Conservation (phyloP, 2,113 vertebrate genomes). For the Dicentrarchus labrax region DNA sequence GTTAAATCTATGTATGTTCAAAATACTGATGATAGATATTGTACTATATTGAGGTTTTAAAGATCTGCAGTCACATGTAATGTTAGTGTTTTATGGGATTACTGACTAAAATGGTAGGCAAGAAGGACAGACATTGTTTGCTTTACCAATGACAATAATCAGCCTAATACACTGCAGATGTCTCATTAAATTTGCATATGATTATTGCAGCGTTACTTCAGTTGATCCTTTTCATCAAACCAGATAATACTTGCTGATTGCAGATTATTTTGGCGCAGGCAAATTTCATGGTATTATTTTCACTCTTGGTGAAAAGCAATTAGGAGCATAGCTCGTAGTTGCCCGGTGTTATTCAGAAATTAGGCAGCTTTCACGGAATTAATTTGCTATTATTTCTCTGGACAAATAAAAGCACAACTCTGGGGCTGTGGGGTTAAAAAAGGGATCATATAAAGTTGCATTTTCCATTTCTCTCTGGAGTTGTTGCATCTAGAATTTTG, state of each 20-base stretch:
- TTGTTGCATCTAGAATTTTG: background rate
- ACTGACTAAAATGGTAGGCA: slow-evolving; percentile 36
- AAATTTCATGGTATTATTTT: slow-evolving; percentile 68
- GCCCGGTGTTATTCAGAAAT: slow-evolving; percentile 59
- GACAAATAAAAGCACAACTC: slow-evolving; percentile 10
- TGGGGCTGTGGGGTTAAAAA: slow-evolving; percentile 1
- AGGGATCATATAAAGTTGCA: background rate
- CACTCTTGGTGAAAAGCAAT: slow-evolving; percentile 66
- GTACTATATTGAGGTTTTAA: slow-evolving; percentile 31
- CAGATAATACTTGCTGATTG: slow-evolving; percentile 78
- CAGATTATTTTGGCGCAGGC: slow-evolving; percentile 64
- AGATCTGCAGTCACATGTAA: background rate
- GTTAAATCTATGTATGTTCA: slow-evolving; percentile 15
- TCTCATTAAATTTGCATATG: slow-evolving; percentile 71
- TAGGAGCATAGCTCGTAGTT: slow-evolving; percentile 52
- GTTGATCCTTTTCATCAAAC: slow-evolving; percentile 73
- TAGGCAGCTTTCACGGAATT: slow-evolving; percentile 42
- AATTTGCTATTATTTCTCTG: slow-evolving; percentile 34
- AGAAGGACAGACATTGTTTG: slow-evolving; percentile 58
- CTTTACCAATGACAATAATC: slow-evolving; percentile 61
- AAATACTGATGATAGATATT: slow-evolving; percentile 23
- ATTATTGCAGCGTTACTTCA: slow-evolving; percentile 69
- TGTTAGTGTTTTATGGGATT: slow-evolving; percentile 28
- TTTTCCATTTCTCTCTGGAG: background rate
- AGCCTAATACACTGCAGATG: slow-evolving; percentile 71